Base-by-base conservation (phyloP, 2,888 invertebrate genomes). In the Auanema freiburgensis region DNA sequence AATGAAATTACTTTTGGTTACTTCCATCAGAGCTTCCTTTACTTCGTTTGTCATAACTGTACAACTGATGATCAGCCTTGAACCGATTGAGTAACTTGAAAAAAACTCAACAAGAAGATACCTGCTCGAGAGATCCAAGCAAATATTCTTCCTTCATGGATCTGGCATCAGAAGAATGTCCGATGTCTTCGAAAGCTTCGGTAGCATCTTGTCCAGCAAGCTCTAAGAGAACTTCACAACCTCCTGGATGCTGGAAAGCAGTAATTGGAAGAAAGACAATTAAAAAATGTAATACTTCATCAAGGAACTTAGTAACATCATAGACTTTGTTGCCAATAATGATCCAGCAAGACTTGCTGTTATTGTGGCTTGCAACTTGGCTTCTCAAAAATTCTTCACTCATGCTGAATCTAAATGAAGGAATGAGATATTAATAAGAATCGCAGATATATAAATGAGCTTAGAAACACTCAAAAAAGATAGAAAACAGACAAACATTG, bases 141-240 rank as follows among this genome's bases (percentile, higher is more conserved):
- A 72, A 62, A 57, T 75, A 83, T 8, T 83, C 76, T 21, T 81
- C 77, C 63, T 71, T 73, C 83, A 83, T 83, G 33, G 76, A 59
- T 2, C 83, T 67, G 4, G 83, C 83, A 62, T 83, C 83, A 1
- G 80, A 80, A 2, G 81, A 81, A 63, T 83, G 83, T 18, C 83
- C 83, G 43, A 83, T 78, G 59, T 83, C 83, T 59, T 83, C 82
- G 63, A 82, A 83, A 11, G 79, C 77, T 57, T 83, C 83, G 24
- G 83, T 83, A 44, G 77, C 76, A 57, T 83, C 83, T 33, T 72
- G 65, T 53, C 83, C 83, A 24, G 82, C 83, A 57, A 83, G 80
- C 69, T 83, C 83, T 53, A 83, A 72, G 24, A 83, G 72, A 43
- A 83, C 83, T 63, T 83, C 83, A 50, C 79, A 80, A 25, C 83